Evolutionary conservation across 2,888 invertebrate species (phyloP).

Genomic region (Cybosia mesomella): DNA sequence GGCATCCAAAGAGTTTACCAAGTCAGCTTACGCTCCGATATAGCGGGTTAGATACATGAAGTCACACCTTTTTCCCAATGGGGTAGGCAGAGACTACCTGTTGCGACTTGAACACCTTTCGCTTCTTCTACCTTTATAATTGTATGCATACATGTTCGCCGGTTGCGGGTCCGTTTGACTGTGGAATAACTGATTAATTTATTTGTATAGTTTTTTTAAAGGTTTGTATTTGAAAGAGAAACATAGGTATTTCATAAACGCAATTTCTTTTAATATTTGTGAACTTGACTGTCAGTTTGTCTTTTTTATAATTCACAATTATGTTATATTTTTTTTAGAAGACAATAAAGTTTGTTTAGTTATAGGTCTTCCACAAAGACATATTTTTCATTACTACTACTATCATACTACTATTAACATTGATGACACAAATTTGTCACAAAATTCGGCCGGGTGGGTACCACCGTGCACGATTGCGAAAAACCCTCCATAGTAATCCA

Average conservation of each 20-base stretch:
- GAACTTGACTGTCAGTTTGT: not conserved
- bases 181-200: not conserved
- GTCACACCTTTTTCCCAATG: not conserved
- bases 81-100: not conserved
- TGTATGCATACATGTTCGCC: not conserved
- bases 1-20: constrained; percentile 58
- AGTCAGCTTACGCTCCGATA: constrained; percentile 55
- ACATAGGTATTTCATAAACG: not conserved
- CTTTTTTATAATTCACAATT: not conserved
- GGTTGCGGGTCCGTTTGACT: not conserved
- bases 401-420: too few species aligned
- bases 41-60: constrained; percentile 25
- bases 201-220: not conserved
- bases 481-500: too few species aligned
- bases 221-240: not conserved
- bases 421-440: too few species aligned
- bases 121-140: not conserved
- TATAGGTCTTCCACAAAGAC: not conserved
- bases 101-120: not conserved
- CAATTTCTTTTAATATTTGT: not conserved
- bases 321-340: not conserved
- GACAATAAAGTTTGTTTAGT: not conserved
- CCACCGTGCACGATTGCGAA: too few species aligned
- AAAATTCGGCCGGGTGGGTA: too few species aligned
- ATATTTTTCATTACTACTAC: not conserved